A percentile compares a stretch with the other conserved stretches of the same genome.
These are phyloP conservation scores for Diaperis boleti DNA, from an alignment of 2,888 invertebrate genomes.

Conservation along the genomic window DNA sequence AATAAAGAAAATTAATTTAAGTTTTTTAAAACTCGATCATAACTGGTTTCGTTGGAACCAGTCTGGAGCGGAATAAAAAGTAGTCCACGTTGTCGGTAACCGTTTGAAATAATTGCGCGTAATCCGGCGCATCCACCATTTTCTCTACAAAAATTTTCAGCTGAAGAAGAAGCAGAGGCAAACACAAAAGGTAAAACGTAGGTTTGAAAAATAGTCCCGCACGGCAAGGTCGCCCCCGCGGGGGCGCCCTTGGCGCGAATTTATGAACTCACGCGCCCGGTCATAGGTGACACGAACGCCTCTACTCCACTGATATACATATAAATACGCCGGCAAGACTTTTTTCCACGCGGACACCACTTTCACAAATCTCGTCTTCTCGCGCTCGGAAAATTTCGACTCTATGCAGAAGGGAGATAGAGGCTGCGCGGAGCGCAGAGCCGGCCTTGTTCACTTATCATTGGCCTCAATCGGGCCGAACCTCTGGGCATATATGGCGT, in stretches of 20 bases:
- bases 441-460: slow-evolving; percentile 60
- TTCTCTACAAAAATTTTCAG: no score
- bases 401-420: no score
- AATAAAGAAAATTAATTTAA: not conserved
- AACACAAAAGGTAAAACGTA: no score
- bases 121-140: no score
- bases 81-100: no score
- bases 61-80: no score
- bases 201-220: no score
- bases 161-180: no score
- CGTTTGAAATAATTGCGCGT: no score
- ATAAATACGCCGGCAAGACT: slow-evolving; percentile 4
- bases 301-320: no score
- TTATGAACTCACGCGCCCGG: not conserved
- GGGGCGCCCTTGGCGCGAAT: not conserved
- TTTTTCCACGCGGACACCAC: slow-evolving; percentile 10
- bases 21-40: not conserved
- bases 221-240: no score
- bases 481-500: slow-evolving; percentile 55
- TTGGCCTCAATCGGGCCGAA: slow-evolving; percentile 62
- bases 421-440: no score
- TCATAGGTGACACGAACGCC: not conserved
- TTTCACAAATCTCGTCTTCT: slow-evolving; percentile 23
- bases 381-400: slow-evolving; percentile 13
- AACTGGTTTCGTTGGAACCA: not conserved